A percentile compares a stretch with the other conserved stretches of the same genome.
phyloP scores from a whole-genome alignment of 2,797 vertebrate genomes.

The Arremon brunneinucha region DNA sequence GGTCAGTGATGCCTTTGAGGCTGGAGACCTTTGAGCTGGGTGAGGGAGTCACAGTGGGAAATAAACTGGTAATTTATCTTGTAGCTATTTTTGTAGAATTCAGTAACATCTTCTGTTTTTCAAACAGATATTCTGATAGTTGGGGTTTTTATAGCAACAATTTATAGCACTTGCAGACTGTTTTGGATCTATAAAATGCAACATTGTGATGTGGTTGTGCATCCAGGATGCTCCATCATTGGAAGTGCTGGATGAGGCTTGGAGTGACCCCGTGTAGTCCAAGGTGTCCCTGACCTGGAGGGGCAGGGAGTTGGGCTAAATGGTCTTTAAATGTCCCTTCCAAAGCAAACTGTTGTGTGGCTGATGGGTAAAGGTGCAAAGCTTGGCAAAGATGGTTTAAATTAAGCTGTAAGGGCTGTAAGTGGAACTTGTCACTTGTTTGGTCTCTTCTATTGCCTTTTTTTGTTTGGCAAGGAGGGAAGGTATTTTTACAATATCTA shows the following conservation, averaged over 20 bases:
- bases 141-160: neutral
- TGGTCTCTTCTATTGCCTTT: neutral
- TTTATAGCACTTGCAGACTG: neutral
- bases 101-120: neutral
- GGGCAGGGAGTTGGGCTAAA: neutral
- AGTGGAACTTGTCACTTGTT: neutral
- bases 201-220: neutral
- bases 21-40: neutral
- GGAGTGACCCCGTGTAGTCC: accelerated
- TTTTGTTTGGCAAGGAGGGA: neutral
- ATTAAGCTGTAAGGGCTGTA: neutral
- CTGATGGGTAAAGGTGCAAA: neutral
- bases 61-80: neutral
- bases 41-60: neutral
- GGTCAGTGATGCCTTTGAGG: neutral
- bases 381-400: neutral
- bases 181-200: neutral
- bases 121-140: neutral
- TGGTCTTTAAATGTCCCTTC: neutral
- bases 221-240: accelerated
- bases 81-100: neutral
- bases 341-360: neutral
- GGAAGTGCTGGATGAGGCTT: neutral
- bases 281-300: neutral
- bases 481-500: neutral